Evolutionary conservation across 2,797 vertebrate species (phyloP).

Genomic region (Amniataba percoides): DNA sequence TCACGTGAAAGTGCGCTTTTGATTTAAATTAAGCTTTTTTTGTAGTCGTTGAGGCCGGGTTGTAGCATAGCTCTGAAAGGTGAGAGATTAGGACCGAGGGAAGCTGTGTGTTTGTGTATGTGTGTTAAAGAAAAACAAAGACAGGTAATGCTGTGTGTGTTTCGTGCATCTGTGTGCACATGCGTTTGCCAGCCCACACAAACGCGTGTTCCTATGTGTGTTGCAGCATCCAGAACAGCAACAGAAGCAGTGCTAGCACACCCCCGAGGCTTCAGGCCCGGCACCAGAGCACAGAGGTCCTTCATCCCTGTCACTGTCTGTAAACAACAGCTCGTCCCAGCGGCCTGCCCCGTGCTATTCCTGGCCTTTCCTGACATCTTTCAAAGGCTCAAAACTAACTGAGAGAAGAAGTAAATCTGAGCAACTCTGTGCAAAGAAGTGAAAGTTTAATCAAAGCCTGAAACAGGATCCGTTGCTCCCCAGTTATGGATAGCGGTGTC

Average conservation of each 20-base stretch:
- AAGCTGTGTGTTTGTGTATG: conserved; percentile 10
- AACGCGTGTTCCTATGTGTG: conserved; percentile 26
- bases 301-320: conserved; percentile 84
- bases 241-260: conserved; percentile 63
- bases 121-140: conserved; percentile 15
- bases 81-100: not conserved
- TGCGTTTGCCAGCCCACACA: conserved; percentile 24
- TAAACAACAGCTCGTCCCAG: conserved; percentile 81
- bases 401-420: conserved; percentile 59
- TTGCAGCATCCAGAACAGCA: conserved; percentile 57
- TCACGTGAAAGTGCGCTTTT: not conserved
- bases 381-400: conserved; percentile 71
- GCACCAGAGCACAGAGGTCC: conserved; percentile 80
- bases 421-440: conserved; percentile 44
- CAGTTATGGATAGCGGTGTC: conserved; percentile 60
- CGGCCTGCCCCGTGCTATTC: conserved; percentile 71
- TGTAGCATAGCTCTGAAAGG: not conserved
- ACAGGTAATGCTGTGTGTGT: conserved; percentile 4
- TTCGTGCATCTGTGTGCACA: conserved; percentile 23
- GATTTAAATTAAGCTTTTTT: not conserved
- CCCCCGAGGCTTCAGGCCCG: conserved; percentile 71
- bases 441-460: conserved; percentile 53
- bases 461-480: conserved; percentile 11
- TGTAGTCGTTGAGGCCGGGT: not conserved
- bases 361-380: conserved; percentile 73